A percentile compares a stretch with the other conserved stretches of the same genome.
phyloP scores from a whole-genome alignment of 2,888 invertebrate genomes.

The Melanargia galathea region DNA sequence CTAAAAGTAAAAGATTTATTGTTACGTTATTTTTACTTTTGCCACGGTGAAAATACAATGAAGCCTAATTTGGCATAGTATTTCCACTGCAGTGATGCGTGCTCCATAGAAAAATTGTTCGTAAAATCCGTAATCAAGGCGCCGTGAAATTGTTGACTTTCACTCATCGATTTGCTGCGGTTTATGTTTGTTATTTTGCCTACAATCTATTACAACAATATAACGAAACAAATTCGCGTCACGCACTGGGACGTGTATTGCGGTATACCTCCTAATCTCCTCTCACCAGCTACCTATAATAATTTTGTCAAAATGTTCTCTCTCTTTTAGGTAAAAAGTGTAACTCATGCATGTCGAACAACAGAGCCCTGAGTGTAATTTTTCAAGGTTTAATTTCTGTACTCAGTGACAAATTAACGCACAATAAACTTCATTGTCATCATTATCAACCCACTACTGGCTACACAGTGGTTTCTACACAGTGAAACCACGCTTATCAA shows the following conservation, averaged over 20 bases:
- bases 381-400: no score
- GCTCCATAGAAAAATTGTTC: constrained; percentile 30
- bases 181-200: constrained; percentile 19
- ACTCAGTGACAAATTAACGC: no score
- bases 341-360: no score
- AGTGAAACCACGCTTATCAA: no score
- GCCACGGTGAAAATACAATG: constrained; percentile 5
- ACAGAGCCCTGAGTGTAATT: no score
- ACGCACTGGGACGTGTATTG: background rate
- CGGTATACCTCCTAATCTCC: constrained; percentile 6
- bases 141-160: constrained; percentile 33
- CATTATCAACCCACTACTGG: no score
- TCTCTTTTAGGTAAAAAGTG: no score
- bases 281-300: background rate
- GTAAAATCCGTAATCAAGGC: constrained; percentile 30
- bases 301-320: background rate
- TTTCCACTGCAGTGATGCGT: constrained; percentile 14
- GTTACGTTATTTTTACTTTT: constrained; percentile 5
- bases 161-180: constrained; percentile 29
- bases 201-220: background rate
- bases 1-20: no score
- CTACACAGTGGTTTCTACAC: no score
- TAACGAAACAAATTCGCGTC: constrained; percentile 13
- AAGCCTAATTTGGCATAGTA: background rate
- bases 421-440: no score